phyloP scores from a whole-genome alignment of 64 coral and sea anemone genomes.

The Stichodactyla helianthus region DNA sequence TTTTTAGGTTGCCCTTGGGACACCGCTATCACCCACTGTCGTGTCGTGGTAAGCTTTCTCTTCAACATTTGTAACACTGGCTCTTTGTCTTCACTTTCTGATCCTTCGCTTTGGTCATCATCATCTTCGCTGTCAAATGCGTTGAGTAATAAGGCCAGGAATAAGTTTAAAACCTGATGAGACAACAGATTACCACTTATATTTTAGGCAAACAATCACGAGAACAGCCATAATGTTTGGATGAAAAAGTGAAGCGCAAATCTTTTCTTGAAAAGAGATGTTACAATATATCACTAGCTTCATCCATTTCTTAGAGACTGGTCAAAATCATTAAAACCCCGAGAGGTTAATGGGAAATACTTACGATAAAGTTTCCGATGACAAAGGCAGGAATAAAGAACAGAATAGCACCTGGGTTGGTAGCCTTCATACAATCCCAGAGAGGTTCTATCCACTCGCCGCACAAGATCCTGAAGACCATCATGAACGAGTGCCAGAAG shows the following conservation, averaged over 20 bases:
- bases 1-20: no score
- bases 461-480: slow-evolving; percentile 73
- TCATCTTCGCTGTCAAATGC: slow-evolving; percentile 56
- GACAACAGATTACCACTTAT: neutral
- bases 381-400: slow-evolving; percentile 72
- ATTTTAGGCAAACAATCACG: no score
- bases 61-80: neutral
- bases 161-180: slow-evolving; percentile 54
- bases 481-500: slow-evolving; percentile 85
- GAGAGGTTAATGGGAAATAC: slow-evolving; percentile 1
- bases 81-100: slow-evolving; percentile 2
- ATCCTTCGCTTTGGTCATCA: slow-evolving; percentile 14
- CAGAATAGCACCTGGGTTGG: slow-evolving; percentile 31
- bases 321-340: no score
- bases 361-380: slow-evolving; percentile 81
- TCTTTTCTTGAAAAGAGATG: no score
- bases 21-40: neutral
- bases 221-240: no score
- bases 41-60: slow-evolving; percentile 9
- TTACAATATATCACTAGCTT: no score
- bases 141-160: slow-evolving; percentile 47
- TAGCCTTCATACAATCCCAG: slow-evolving; percentile 82
- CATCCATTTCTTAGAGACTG: no score
- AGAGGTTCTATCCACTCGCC: slow-evolving; percentile 86
- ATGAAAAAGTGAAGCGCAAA: no score